phyloP scores from a whole-genome alignment of 2,797 vertebrate species.

The Ara ararauna region DNA sequence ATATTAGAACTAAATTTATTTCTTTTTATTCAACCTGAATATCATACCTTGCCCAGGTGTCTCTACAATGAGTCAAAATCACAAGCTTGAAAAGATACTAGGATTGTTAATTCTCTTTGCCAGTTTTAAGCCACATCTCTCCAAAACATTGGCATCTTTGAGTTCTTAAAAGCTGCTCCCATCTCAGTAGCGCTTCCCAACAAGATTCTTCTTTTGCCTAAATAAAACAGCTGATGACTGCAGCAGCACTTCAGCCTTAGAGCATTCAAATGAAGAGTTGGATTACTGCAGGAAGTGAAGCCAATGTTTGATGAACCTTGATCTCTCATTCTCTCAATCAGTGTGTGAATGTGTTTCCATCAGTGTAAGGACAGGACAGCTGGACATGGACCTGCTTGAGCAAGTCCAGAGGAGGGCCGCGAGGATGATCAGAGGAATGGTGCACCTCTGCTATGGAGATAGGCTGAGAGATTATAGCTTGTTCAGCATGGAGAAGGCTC shows the following conservation, averaged over 20 bases:
- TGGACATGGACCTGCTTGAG: background rate
- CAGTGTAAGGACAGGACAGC: background rate
- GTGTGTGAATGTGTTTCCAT: background rate
- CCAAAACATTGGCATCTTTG: background rate
- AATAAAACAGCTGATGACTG: slow-evolving; percentile 31
- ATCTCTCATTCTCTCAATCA: slow-evolving; percentile 3
- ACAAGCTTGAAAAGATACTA: background rate
- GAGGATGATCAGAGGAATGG: background rate
- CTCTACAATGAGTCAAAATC: slow-evolving; percentile 8
- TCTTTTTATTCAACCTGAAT: background rate
- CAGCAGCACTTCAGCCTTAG: slow-evolving; percentile 8
- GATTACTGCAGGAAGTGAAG: slow-evolving; percentile 38
- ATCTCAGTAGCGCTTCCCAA: slow-evolving; percentile 20
- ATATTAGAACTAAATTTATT: background rate
- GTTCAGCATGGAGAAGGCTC: background rate
- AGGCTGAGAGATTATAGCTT: background rate
- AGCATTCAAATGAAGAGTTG: slow-evolving; percentile 6
- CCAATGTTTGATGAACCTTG: background rate
- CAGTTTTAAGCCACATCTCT: background rate
- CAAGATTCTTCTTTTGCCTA: slow-evolving; percentile 39
- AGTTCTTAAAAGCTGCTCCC: slow-evolving; percentile 19
- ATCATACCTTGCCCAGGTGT: background rate
- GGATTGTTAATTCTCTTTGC: background rate
- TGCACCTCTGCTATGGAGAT: background rate
- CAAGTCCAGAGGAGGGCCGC: accelerated